Base-by-base conservation (phyloP, 2,797 vertebrate genomes). In the Lepilemur ruficaudatus region DNA sequence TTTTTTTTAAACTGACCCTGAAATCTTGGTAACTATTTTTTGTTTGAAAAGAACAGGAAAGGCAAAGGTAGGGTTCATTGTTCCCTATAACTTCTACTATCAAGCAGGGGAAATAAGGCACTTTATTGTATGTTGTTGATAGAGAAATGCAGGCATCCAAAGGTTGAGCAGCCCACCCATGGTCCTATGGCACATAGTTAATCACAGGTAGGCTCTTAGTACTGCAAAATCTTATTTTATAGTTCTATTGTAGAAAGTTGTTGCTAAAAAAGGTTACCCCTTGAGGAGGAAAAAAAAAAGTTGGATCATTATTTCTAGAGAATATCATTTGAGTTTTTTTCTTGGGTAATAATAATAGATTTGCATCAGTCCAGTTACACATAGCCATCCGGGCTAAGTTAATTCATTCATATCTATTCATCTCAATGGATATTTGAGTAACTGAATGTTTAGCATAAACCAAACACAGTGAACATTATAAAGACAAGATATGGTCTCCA, bases 41-140 rank as follows among this genome's bases (percentile, higher is more conserved):
- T 78, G 9, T 87, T 70, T 79, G n/a, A 30, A 70, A 93, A 94
- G 25, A 79, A 67, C 7, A 85, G 41, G n/a, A 93, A 94, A 95
- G 22, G 22, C 67, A 87, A 76, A 14, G 7, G 7, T 63, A 65
- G 15, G 20, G 4, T 3, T 90, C 23, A 12, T 93, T 59, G 78
- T 79, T 85, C 18, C 69, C 57, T 89, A 20, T 25, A 72, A 75
- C 14, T 81, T 41, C 43, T 46, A 46, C 20, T 75, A 18, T 76
- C 25, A 63, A 87, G 32, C 43, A 90, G 30, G 17, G 67, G 46
- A 82, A 88, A n/a, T 50, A 69, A 90, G 57, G 43, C 4, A 28
- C 38, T 75, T 87, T 18, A 50, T 5, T 93, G 25, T 35, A 61
- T 72, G 90, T 85, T 95, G 32, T 75, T 85, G 30, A 46, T 14